Evolutionary conservation across 2,113 vertebrate species (phyloP).

Genomic region (Irena cyanogastra): DNA sequence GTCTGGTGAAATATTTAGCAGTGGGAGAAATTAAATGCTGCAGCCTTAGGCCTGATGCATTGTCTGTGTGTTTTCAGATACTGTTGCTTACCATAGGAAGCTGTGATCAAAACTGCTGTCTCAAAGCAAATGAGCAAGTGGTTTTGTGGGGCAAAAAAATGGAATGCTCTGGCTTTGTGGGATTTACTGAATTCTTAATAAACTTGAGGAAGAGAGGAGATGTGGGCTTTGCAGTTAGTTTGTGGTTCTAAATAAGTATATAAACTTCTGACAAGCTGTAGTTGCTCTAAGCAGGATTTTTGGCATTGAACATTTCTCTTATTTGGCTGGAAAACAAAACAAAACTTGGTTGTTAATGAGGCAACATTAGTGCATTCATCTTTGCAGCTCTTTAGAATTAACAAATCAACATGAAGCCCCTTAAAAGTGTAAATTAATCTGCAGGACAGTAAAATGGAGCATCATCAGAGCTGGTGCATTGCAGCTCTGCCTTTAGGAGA

Average conservation of each 20-base stretch:
- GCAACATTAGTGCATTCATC: neutral
- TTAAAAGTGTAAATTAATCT: neutral
- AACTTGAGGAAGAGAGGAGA: neutral
- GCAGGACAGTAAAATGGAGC: neutral
- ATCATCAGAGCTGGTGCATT: neutral
- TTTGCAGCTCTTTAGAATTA: neutral
- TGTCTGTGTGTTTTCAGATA: neutral
- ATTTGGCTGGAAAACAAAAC: neutral
- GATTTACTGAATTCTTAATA: neutral
- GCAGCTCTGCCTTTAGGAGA: conserved; percentile 10
- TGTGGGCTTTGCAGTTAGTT: neutral
- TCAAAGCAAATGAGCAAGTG: neutral
- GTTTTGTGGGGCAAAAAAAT: neutral
- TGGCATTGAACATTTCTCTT: neutral
- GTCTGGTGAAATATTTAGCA: neutral
- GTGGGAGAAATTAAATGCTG: neutral
- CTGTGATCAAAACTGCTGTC: neutral
- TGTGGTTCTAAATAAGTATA: neutral
- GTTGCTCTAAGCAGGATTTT: neutral
- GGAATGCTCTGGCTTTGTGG: neutral
- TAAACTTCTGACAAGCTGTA: conserved; percentile 2
- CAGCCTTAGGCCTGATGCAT: neutral
- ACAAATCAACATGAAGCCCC: neutral
- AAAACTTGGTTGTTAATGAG: neutral
- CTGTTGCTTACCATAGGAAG: neutral